A percentile compares a stretch with the other conserved stretches of the same genome.
These are phyloP conservation scores for Scolopax rusticola DNA, from an alignment of 2,797 vertebrate species.

Conservation along the genomic window DNA sequence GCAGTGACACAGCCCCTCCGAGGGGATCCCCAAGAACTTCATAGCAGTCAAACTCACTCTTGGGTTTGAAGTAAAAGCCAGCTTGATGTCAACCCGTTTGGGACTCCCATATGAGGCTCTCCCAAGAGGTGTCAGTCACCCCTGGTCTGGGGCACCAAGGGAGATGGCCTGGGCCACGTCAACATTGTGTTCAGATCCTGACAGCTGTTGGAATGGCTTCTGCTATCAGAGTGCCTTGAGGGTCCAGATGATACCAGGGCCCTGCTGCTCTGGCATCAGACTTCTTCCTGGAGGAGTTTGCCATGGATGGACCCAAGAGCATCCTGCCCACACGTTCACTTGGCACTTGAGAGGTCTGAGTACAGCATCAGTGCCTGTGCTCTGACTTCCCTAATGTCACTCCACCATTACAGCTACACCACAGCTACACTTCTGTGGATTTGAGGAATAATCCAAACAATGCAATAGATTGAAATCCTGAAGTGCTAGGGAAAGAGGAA, in stretches of 20 bases:
- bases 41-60: not conserved
- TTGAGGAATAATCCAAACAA: not conserved
- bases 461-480: not conserved
- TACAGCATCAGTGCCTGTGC: not conserved
- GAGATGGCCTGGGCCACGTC: not conserved
- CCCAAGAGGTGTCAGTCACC: not conserved
- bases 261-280: not conserved
- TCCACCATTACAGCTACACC: accelerated
- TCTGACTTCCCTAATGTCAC: not conserved
- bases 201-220: not conserved
- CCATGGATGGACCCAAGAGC: not conserved
- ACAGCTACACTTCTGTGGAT: not conserved
- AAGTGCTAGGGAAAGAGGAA: not conserved
- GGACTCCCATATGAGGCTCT: not conserved
- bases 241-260: not conserved
- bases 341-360: not conserved
- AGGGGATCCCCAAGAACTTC: not conserved
- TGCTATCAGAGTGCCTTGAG: not conserved
- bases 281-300: not conserved
- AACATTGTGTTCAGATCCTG: not conserved
- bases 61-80: not conserved
- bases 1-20: not conserved
- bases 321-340: not conserved
- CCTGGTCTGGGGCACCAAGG: not conserved
- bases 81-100: not conserved